A percentile compares a stretch with the other conserved stretches of the same genome.
phyloP scores from a whole-genome alignment of 1,140 invertebrate species.

The Bombus ignitus region DNA sequence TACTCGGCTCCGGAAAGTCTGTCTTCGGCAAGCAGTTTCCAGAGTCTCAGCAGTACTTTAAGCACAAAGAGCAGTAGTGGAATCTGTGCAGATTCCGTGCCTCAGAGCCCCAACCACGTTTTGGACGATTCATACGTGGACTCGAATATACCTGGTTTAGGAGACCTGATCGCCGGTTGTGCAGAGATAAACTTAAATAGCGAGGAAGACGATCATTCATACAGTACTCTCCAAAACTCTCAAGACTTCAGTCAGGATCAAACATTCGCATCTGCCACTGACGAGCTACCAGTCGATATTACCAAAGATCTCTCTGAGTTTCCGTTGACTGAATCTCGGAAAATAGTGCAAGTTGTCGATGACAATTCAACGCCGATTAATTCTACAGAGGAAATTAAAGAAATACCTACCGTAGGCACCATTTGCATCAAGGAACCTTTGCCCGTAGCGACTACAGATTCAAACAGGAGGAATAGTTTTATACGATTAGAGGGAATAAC shows the following conservation, averaged over 20 bases:
- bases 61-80: conserved; percentile 73
- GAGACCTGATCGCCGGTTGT: conserved; percentile 72
- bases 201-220: conserved; percentile 33
- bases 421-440: background rate
- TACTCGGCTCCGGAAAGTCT: conserved; percentile 61
- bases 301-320: background rate
- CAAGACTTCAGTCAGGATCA: conserved; percentile 71
- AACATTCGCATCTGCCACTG: conserved; percentile 72
- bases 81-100: conserved; percentile 64
- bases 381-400: background rate
- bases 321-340: background rate
- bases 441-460: background rate
- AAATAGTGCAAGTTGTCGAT: background rate
- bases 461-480: background rate
- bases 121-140: conserved; percentile 66
- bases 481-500: background rate
- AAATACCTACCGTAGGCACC: background rate
- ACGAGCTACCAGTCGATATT: conserved; percentile 18
- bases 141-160: conserved; percentile 68
- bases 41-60: conserved; percentile 70
- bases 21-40: conserved; percentile 75
- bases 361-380: background rate
- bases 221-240: background rate
- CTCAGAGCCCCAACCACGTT: conserved; percentile 34
- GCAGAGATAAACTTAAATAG: conserved; percentile 63